Base-by-base conservation (phyloP, 2,113 vertebrate genomes). In the Ameiurus melas region DNA sequence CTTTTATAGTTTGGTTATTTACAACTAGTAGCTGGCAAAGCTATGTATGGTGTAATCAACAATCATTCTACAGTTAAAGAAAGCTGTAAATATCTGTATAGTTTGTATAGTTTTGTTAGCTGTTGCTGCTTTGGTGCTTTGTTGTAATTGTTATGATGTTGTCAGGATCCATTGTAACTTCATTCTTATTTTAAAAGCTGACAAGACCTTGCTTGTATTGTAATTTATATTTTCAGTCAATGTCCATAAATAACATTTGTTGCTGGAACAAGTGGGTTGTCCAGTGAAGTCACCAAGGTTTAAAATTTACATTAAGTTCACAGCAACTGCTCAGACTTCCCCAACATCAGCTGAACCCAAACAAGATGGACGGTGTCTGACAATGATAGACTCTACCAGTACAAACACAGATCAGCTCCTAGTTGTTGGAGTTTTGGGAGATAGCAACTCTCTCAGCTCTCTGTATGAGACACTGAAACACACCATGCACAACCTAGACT, bases 381-480 rank as follows among this genome's bases (percentile, higher is more conserved):
- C 43, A 79, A 66, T 84, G 82, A 85, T 19, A 0, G 62, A 85
- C 87, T 88, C 68, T 57, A 88, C 82, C 87, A 68, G 39, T 13
- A 58, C 47, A 70, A 79, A 88, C 83, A 88, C 20, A n/a, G 4
- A 73, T 79, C 47, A 85, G 47, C 73, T 58, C 75, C 62, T 55
- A n/a, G 25, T 33, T 47, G 57, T 88, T 92, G 83, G 25, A 66
- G 60, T 70, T 86, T 75, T 83, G 64, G 55, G 70, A 87, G 64
- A 55, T 75, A 57, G 71, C 68, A 20, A 62, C 33, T 89, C 66
- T 90, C 66, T 85, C 82, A 89, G 85, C 53, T 20, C 64, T 68
- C 47, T 77, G 85, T 87, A 85, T 85, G 89, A 87, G 79, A 79
- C 86, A 83, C 51, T 39, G 83, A 62, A 86, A 60, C 58, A 84